Evolutionary conservation across 1,140 invertebrate genomes (phyloP).

Genomic region (Bombus cullumanus): DNA sequence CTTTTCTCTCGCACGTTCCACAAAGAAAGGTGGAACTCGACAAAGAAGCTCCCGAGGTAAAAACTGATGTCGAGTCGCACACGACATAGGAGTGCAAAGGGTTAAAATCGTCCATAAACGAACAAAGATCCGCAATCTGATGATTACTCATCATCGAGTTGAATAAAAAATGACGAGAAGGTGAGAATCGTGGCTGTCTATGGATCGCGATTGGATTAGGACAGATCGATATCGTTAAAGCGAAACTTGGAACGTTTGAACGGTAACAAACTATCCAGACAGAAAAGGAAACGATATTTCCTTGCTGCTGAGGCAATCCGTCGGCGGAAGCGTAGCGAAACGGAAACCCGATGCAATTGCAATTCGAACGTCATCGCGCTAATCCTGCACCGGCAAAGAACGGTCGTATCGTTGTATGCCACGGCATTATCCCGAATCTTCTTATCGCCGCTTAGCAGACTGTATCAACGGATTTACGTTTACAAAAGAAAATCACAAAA

Average conservation of each 20-base stretch:
- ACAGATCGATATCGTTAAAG: constrained; percentile 52
- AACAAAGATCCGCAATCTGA: too few species aligned
- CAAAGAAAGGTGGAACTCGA: fast-evolving
- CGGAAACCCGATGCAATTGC: constrained; percentile 37
- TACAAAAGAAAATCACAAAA: too few species aligned
- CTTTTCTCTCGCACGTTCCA: too few species aligned
- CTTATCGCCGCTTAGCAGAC: neutral
- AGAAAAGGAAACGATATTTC: constrained; percentile 62
- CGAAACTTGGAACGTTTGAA: constrained; percentile 26
- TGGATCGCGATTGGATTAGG: neutral
- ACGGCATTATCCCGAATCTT: neutral
- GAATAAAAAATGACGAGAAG: neutral
- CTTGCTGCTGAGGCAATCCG: constrained; percentile 39
- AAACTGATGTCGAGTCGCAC: too few species aligned
- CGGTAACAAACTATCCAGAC: constrained; percentile 31
- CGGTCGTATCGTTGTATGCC: neutral
- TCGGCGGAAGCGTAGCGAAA: constrained; percentile 33
- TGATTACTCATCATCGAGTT: neutral
- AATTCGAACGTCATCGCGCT: constrained; percentile 7
- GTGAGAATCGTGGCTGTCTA: neutral
- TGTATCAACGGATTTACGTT: too few species aligned
- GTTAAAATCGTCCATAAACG: too few species aligned
- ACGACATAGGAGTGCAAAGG: too few species aligned
- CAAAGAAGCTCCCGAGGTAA: too few species aligned
- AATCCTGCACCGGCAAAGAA: constrained; percentile 3